phyloP scores from a whole-genome alignment of 2,797 vertebrate genomes.

The Okamejei kenojei region DNA sequence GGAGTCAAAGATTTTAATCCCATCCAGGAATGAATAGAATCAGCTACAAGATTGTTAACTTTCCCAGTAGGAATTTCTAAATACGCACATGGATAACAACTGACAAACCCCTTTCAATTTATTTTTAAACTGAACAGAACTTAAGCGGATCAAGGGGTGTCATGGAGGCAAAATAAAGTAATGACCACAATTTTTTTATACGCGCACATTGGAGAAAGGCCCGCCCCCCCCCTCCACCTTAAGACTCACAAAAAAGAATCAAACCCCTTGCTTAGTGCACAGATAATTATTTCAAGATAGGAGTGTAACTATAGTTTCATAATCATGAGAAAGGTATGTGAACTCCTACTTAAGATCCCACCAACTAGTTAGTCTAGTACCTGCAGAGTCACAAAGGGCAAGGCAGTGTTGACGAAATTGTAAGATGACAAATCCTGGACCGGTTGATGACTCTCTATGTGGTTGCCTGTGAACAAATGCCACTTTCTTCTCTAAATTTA shows the following conservation, averaged over 20 bases:
- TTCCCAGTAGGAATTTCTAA: background rate
- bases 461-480: background rate
- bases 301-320: background rate
- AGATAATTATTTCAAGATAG: conserved; percentile 27
- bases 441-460: background rate
- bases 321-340: too few species aligned
- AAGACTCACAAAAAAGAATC: too few species aligned
- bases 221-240: too few species aligned
- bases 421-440: background rate
- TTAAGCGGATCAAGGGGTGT: too few species aligned
- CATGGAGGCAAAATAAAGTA: background rate
- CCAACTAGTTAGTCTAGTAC: background rate
- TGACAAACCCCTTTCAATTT: background rate
- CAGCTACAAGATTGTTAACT: background rate
- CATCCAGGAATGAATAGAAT: background rate
- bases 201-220: background rate
- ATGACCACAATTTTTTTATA: background rate
- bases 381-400: background rate
- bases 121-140: background rate
- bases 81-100: background rate
- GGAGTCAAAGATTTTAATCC: too few species aligned
- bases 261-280: too few species aligned
- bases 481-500: conserved; percentile 6
- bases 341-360: background rate
- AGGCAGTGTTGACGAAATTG: background rate